Evolutionary conservation across 2,888 invertebrate genomes (phyloP).

Genomic region (Rugalucina vietnamica): DNA sequence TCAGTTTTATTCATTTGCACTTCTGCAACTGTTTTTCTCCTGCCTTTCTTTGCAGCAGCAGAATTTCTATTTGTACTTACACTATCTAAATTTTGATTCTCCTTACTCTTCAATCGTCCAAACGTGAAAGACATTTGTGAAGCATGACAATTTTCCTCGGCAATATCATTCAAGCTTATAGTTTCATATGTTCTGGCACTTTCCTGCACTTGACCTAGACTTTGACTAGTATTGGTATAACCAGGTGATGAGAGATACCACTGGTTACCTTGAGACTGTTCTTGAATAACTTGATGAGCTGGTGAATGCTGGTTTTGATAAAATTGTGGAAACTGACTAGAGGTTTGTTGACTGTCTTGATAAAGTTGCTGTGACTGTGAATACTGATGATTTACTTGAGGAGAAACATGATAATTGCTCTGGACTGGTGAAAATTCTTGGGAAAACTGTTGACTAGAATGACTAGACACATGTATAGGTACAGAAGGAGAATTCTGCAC

Average conservation of each 20-base stretch:
- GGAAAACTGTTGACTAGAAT: neutral
- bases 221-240: too few relatives aligned
- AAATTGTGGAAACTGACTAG: neutral
- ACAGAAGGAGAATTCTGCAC: too few relatives aligned
- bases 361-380: neutral
- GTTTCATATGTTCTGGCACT: constrained; percentile 18
- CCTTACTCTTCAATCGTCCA: neutral
- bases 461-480: too few relatives aligned
- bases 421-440: neutral
- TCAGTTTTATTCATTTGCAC: too few relatives aligned
- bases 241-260: neutral
- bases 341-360: neutral
- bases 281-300: neutral
- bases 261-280: neutral
- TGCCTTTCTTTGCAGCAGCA: too few relatives aligned
- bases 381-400: too few relatives aligned
- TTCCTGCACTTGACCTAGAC: too few relatives aligned
- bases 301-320: neutral
- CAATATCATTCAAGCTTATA: constrained; percentile 39
- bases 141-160: constrained; percentile 20
- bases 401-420: too few relatives aligned
- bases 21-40: too few relatives aligned
- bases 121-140: neutral
- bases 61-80: too few relatives aligned
- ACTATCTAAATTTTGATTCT: neutral